Evolutionary conservation across 2,888 invertebrate species (phyloP).

Genomic region (Formica aserva): DNA sequence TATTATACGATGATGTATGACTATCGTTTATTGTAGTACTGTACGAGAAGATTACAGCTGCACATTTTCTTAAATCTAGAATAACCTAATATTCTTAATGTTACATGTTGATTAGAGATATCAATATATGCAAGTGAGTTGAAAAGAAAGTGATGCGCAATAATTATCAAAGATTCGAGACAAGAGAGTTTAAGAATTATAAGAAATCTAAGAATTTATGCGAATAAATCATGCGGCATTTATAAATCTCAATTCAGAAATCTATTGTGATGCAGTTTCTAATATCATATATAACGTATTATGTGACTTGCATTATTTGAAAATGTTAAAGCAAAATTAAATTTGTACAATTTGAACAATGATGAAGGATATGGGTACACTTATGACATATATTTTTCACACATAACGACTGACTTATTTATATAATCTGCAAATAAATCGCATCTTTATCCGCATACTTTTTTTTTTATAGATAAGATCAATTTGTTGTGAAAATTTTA

Average conservation of each 20-base stretch:
- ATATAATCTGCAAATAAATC: slow-evolving; percentile 37
- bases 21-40: slow-evolving; percentile 52
- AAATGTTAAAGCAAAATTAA: slow-evolving; percentile 54
- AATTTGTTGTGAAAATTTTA: background rate
- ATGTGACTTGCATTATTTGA: slow-evolving; percentile 51
- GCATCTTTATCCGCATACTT: background rate
- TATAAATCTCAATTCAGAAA: slow-evolving; percentile 56
- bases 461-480: background rate
- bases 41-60: slow-evolving; percentile 62
- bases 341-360: slow-evolving; percentile 66
- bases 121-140: slow-evolving; percentile 58
- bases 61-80: slow-evolving; percentile 62
- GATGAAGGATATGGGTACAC: slow-evolving; percentile 58
- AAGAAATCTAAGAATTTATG: slow-evolving; percentile 48
- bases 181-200: slow-evolving; percentile 22
- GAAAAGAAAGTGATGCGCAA: slow-evolving; percentile 26
- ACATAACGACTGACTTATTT: slow-evolving; percentile 52
- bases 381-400: slow-evolving; percentile 60
- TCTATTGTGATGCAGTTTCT: slow-evolving; percentile 53
- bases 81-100: slow-evolving; percentile 53
- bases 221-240: slow-evolving; percentile 54
- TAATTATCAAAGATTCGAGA: slow-evolving; percentile 54
- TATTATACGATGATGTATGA: slow-evolving; percentile 46
- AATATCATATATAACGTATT: slow-evolving; percentile 55
- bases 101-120: slow-evolving; percentile 63